Evolutionary conservation across 2,113 vertebrate species (phyloP).

Genomic region (Hemibates koningsi): DNA sequence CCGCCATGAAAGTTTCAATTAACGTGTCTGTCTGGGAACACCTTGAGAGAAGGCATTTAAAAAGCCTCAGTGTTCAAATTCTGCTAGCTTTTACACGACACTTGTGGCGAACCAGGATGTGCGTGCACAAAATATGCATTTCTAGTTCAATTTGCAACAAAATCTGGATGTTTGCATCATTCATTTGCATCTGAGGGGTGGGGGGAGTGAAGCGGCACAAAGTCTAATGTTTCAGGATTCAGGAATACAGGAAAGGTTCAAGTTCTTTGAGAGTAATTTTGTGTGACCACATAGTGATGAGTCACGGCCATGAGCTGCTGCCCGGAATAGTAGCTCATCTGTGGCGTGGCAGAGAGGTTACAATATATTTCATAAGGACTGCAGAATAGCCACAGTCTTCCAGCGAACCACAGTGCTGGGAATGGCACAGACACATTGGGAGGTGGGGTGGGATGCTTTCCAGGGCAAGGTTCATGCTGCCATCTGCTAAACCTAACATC

Average conservation of each 20-base stretch:
- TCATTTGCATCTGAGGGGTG: not conserved
- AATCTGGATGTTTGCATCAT: not conserved
- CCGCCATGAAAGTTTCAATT: not conserved
- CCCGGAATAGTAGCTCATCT: constrained; percentile 57
- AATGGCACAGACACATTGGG: not conserved
- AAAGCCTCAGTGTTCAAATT: not conserved
- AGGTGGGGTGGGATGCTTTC: not conserved
- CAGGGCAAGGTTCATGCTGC: not conserved
- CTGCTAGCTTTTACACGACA: not conserved
- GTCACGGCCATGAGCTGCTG: constrained; percentile 46
- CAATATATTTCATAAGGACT: constrained; percentile 28
- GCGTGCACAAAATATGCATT: not conserved
- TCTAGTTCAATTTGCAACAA: not conserved
- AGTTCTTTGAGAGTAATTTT: constrained; percentile 34
- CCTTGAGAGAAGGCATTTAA: not conserved
- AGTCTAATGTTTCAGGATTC: constrained; percentile 31
- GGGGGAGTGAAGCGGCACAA: not conserved
- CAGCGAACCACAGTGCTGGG: not conserved
- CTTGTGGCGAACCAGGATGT: not conserved
- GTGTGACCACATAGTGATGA: constrained; percentile 57
- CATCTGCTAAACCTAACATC: not conserved
- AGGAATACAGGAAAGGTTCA: constrained; percentile 34
- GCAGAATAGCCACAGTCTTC: constrained; percentile 5
- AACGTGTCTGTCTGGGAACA: not conserved
- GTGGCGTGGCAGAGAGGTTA: constrained; percentile 26